These are phyloP conservation scores for Chloroclystis v-ata DNA, from an alignment of 2,888 invertebrate genomes.

Conservation along the genomic window DNA sequence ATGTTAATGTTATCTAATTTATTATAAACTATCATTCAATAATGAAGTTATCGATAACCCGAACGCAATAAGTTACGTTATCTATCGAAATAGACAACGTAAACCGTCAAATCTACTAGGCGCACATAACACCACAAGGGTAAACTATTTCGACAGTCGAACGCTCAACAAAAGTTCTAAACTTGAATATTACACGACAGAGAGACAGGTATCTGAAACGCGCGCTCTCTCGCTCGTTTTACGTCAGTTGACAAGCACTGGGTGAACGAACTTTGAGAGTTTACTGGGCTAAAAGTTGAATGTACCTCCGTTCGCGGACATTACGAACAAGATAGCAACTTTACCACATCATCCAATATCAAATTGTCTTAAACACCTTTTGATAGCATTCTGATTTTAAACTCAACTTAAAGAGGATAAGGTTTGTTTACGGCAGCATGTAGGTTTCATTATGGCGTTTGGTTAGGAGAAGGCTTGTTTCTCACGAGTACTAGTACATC, in stretches of 20 bases:
- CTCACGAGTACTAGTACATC: constrained; percentile 75
- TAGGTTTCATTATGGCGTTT: constrained; percentile 36
- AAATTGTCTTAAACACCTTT: constrained; percentile 56
- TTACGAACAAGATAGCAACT: constrained; percentile 79
- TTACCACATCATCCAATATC: constrained; percentile 55
- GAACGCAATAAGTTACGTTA: constrained; percentile 50
- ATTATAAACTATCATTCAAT: not conserved
- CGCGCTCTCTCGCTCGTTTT: constrained; percentile 58
- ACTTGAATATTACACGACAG: constrained; percentile 62
- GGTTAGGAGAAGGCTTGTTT: constrained; percentile 59
- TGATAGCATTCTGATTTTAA: constrained; percentile 35
- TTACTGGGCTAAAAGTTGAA: constrained; percentile 80
- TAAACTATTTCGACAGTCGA: constrained; percentile 70
- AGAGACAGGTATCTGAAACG: constrained; percentile 54
- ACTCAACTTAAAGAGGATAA: constrained; percentile 32
- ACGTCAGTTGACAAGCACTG: constrained; percentile 78
- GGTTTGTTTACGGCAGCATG: constrained; percentile 41
- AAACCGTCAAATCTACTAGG: constrained; percentile 73
- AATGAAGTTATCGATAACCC: constrained; percentile 29
- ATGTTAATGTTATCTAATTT: not conserved
- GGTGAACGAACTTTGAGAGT: constrained; percentile 77
- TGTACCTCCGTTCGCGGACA: constrained; percentile 78
- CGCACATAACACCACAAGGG: constrained; percentile 60
- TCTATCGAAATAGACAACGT: constrained; percentile 72
- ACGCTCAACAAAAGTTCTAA: constrained; percentile 70